Evolutionary conservation across 2,888 invertebrate species (phyloP), one percentile per base, ranked within the genome.

Genomic region (Erannis defoliaria): DNA sequence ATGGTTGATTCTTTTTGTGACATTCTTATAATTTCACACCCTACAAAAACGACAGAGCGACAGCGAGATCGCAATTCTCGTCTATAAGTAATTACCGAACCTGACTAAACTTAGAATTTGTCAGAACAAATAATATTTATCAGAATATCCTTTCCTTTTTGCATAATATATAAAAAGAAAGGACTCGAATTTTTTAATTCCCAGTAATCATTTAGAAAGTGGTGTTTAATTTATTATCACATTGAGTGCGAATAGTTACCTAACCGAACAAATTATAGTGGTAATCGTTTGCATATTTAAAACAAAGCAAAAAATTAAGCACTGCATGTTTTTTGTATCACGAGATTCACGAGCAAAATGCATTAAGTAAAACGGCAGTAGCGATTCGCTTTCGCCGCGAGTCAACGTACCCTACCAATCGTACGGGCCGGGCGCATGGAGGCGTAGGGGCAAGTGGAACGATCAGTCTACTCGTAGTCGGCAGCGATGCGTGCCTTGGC

Each of bases 401-500:
- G 74, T 73, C 72, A 70, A 70, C 56, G 80, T 78, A 56, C 84
- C 83, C 82, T 80, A 73, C 81, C 84, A 80, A 54, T 75, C 75
- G 72, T 57, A 61, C 40, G 68, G 68, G 65, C 72, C 71, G 35
- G 31, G 69, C 68, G 73, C 74, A 70, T 76, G 75, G 26, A 26
- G 8, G 26, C 26, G 26, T 78, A 74, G 79, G 71, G 73, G 62
- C 59, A 71, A 71, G 68, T 62, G 54, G 66, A 63, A 69, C 66
- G 78, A 70, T 88, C 90, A 90, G 91, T 91, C 76, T 76, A 66
- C 80, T 72, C 76, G 29, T 42, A 62, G 62, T 62, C 62, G 48
- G 51, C 79, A 86, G 86, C 91, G 77, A 93, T 93, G 93, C 89
- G 88, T 78, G 86, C 84, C 86, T 79, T 87, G 80, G 87, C 86